Percentiles rank a stretch among this genome's conserved stretches.
These are phyloP conservation scores for Hydrochoerus hydrochaeris DNA, from an alignment of 2,113 vertebrate species.

Conservation along the genomic window DNA sequence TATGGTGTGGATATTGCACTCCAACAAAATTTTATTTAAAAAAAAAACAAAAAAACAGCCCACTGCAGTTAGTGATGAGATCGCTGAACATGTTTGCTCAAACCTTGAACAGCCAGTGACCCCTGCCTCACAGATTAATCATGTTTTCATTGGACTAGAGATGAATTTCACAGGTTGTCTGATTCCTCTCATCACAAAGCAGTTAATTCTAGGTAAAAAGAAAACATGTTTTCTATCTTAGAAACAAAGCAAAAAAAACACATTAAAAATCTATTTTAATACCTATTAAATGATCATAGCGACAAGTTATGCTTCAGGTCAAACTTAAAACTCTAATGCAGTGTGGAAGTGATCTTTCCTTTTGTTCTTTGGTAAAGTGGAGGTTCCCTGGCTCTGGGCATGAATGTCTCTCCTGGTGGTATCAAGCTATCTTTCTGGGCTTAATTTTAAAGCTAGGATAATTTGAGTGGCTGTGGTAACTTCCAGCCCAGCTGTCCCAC, in stretches of 20 bases:
- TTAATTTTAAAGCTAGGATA: background rate
- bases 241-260: background rate
- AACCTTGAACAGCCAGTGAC: background rate
- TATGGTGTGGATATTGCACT: background rate
- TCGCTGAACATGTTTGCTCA: background rate
- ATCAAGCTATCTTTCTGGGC: background rate
- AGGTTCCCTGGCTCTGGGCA: background rate
- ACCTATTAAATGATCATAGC: background rate
- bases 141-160: background rate
- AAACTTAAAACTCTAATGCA: background rate
- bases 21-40: background rate
- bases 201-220: background rate
- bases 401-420: background rate
- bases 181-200: background rate
- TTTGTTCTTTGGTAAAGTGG: background rate
- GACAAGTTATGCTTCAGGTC: background rate
- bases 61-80: background rate
- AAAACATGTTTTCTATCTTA: background rate
- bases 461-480: background rate
- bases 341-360: background rate
- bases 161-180: background rate
- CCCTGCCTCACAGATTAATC: background rate
- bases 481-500: background rate
- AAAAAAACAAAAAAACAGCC: background rate
- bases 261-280: background rate